These are phyloP conservation scores for Danaus melanippus DNA, from an alignment of 1,140 invertebrate species.

Conservation along the genomic window DNA sequence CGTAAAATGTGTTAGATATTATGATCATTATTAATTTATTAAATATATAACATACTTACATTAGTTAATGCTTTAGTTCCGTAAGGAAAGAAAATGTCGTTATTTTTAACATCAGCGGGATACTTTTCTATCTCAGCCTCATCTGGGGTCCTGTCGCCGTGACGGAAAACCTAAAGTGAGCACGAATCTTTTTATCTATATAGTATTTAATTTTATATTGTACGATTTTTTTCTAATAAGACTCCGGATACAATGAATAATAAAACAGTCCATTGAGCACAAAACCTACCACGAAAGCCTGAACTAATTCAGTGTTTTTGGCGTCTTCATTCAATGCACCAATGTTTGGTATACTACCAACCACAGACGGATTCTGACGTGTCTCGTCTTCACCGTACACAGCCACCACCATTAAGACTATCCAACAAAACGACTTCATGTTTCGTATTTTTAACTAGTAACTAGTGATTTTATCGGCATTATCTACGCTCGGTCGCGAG, in stretches of 20 bases:
- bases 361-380: too few species aligned
- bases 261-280: too few species aligned
- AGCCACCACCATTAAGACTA: constrained; percentile 26
- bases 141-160: constrained; percentile 84
- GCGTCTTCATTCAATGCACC: too few species aligned
- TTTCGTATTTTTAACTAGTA: constrained; percentile 17
- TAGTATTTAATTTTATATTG: too few species aligned
- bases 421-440: constrained; percentile 30
- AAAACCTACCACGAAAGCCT: constrained; percentile 52
- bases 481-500: constrained; percentile 50
- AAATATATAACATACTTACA: constrained; percentile 66
- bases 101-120: constrained; percentile 76
- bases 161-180: constrained; percentile 76
- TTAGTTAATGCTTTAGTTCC: constrained; percentile 83
- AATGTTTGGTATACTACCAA: too few species aligned
- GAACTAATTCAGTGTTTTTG: constrained; percentile 39
- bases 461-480: constrained; percentile 27
- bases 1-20: background rate
- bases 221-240: too few species aligned
- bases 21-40: background rate
- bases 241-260: too few species aligned
- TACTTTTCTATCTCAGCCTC: constrained; percentile 71
- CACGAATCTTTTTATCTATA: background rate
- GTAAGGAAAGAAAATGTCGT: constrained; percentile 75
- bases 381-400: constrained; percentile 18